These are phyloP conservation scores for Hippocampus zosterae DNA, from an alignment of 2,113 vertebrate genomes.

Conservation along the genomic window DNA sequence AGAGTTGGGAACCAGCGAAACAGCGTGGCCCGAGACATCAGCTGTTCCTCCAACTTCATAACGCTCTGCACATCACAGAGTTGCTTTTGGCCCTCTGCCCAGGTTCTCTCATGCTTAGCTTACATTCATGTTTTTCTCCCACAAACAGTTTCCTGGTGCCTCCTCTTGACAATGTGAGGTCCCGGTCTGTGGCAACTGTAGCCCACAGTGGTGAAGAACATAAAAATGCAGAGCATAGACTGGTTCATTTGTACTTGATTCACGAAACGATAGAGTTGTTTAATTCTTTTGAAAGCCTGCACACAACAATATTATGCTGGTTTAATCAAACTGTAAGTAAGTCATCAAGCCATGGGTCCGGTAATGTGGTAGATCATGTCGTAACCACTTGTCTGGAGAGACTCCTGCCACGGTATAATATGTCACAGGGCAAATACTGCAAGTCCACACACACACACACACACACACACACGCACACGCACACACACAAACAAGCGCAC, in stretches of 20 bases:
- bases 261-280: slow-evolving; percentile 28
- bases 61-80: slow-evolving; percentile 55
- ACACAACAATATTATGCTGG: slow-evolving; percentile 51
- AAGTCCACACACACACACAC: slow-evolving; percentile 37
- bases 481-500: slow-evolving; percentile 22
- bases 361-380: slow-evolving; percentile 46
- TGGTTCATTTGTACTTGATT: slow-evolving; percentile 50
- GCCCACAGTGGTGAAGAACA: slow-evolving; percentile 53
- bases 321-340: slow-evolving; percentile 53
- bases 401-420: slow-evolving; percentile 48
- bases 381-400: slow-evolving; percentile 37
- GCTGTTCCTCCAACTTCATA: slow-evolving; percentile 73
- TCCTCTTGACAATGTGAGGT: slow-evolving; percentile 50
- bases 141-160: slow-evolving; percentile 59
- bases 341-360: slow-evolving; percentile 47
- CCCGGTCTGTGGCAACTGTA: slow-evolving; percentile 60
- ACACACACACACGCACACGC: slow-evolving; percentile 10
- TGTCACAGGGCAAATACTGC: slow-evolving; percentile 47
- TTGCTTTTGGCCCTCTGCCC: slow-evolving; percentile 67
- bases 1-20: slow-evolving; percentile 68
- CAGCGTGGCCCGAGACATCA: slow-evolving; percentile 66
- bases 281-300: slow-evolving; percentile 52
- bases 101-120: slow-evolving; percentile 66
- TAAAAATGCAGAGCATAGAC: slow-evolving; percentile 33
- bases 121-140: slow-evolving; percentile 69